phyloP scores from a whole-genome alignment of 2,888 invertebrate genomes.

The Morpho deidamia region DNA sequence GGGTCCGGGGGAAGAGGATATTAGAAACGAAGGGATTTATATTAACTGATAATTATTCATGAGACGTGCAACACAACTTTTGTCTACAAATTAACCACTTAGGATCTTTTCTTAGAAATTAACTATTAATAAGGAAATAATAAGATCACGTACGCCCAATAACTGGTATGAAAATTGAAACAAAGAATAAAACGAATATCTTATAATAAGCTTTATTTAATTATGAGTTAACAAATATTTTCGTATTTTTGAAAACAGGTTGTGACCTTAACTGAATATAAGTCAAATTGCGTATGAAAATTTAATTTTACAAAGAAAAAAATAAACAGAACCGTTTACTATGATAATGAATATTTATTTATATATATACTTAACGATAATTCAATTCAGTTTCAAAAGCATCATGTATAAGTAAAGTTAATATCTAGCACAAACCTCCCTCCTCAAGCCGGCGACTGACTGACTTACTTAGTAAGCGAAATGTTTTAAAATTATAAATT shows the following conservation, averaged over 20 bases:
- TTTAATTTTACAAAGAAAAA: constrained; percentile 67
- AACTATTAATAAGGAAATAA: too few relatives aligned
- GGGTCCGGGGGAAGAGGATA: too few relatives aligned
- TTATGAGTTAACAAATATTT: constrained; percentile 79
- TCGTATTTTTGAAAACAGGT: constrained; percentile 75
- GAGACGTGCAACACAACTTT: too few relatives aligned
- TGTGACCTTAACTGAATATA: constrained; percentile 78
- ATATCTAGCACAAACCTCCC: constrained; percentile 63
- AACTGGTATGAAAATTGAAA: constrained; percentile 2
- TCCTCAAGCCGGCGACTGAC: constrained; percentile 63
- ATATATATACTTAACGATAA: constrained; percentile 70
- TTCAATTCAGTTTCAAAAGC: constrained; percentile 75
- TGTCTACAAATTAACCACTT: too few relatives aligned
- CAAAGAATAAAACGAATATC: constrained; percentile 66
- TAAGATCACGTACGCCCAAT: too few relatives aligned
- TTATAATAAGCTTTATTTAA: constrained; percentile 79
- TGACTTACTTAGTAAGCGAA: constrained; percentile 71
- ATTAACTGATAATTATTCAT: too few relatives aligned
- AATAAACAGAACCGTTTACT: constrained; percentile 73
- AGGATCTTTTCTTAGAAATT: too few relatives aligned
- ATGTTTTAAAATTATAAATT: constrained; percentile 57
- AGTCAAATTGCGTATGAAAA: constrained; percentile 70
- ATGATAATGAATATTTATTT: constrained; percentile 73
- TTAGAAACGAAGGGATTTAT: too few relatives aligned
- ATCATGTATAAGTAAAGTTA: constrained; percentile 73